Evolutionary conservation across 30 jellyfish, hydroid and myxozoan species (phyloP), one percentile per base, ranked within the genome.

Genomic region (Pseudorhiza aurosa): DNA sequence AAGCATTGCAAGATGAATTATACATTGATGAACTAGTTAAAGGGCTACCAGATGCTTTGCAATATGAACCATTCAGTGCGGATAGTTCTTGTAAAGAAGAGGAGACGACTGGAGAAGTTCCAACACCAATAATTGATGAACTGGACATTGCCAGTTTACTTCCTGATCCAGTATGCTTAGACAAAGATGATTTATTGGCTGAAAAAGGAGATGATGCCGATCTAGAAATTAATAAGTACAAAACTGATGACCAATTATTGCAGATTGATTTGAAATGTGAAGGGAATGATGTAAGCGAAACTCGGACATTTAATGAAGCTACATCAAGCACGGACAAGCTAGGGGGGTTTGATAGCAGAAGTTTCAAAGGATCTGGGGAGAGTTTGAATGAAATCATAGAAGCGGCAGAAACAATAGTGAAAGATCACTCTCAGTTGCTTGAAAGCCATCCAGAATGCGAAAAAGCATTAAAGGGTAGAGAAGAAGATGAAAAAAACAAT

Each of bases 321-420:
- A n/a, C n/a, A n/a, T n/a, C n/a, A n/a, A n/a, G n/a, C n/a, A n/a
- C n/a, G n/a, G n/a, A n/a, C n/a, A n/a, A 60, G 42, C 2, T 28
- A 28, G 14, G 2, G 14, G 62, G 31, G 15, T 49, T 75, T 1
- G 65, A 21, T n/a, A 36, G 63, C 37, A 64, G 72, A 1, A 45
- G 77, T 36, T 80, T 77, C 12, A 7, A 14, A 7, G 77, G 91
- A 2, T 62, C 83, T 65, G 45, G 32, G 5, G 91, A 63, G 2
- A 80, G 91, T 49, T 24, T 80, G 1, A 50, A 65, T 21, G 65
- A 68, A 6, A 70, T 80, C 11, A 45, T 80, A 11, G 47, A 36
- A 37, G 76, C 82, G 9, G 91, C 91, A 15, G 91, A 80, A 49
- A 69, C 62, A 0, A 49, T 80, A 5, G 77, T 65, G 28, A 30